Conservation (phyloP, 2,797 vertebrate genomes). For the Steatocranus sp. region DNA sequence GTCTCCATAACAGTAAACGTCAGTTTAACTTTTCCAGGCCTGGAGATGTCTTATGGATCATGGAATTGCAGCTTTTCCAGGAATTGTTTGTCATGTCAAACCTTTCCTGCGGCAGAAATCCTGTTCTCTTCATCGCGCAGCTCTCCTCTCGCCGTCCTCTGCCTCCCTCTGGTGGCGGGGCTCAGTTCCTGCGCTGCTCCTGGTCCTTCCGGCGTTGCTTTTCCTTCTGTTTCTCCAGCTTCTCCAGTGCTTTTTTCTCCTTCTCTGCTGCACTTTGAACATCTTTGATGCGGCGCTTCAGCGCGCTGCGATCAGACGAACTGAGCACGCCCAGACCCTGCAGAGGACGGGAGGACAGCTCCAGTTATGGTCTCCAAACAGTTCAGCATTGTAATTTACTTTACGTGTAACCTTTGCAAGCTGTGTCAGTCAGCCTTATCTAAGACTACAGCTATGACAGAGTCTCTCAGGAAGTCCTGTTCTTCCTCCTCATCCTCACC, state of each 20-base stretch:
- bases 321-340: slow-evolving; percentile 82
- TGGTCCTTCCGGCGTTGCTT: slow-evolving; percentile 80
- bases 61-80: background rate
- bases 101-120: background rate
- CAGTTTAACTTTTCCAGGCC: background rate
- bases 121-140: too few species aligned
- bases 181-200: slow-evolving; percentile 76
- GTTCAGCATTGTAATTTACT: background rate
- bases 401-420: background rate
- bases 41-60: background rate
- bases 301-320: slow-evolving; percentile 77
- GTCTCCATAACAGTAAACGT: background rate
- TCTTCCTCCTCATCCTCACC: slow-evolving; percentile 51
- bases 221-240: slow-evolving; percentile 81
- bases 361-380: background rate
- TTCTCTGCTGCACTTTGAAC: slow-evolving; percentile 77
- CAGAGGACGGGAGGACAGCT: background rate
- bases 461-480: background rate
- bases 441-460: background rate
- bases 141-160: background rate
- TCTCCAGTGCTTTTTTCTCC: slow-evolving; percentile 84
- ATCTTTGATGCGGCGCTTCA: slow-evolving; percentile 85
- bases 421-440: background rate
- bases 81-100: background rate
- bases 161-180: background rate